A percentile compares a stretch with the other conserved stretches of the same genome.
phyloP scores from a whole-genome alignment of 2,888 invertebrate genomes.

The Homarus gammarus region DNA sequence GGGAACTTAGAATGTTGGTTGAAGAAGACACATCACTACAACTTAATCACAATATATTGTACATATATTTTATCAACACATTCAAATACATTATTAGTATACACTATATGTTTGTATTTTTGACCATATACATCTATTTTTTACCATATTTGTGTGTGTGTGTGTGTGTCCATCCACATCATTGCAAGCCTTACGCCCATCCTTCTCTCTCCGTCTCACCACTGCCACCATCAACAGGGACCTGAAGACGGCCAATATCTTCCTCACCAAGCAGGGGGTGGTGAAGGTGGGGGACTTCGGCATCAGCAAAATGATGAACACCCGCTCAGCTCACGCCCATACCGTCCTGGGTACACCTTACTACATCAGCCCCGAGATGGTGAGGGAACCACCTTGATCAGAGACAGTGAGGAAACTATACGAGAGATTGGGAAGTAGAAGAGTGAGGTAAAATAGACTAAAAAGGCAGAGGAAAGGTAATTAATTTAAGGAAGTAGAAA shows the following conservation, averaged over 20 bases:
- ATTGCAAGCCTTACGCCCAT: neutral
- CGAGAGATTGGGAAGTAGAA: too few relatives aligned
- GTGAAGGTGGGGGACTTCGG: conserved; percentile 88
- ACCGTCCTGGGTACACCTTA: conserved; percentile 87
- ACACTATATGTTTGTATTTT: neutral
- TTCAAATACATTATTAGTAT: too few relatives aligned
- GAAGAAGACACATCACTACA: too few relatives aligned
- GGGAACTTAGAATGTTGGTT: too few relatives aligned
- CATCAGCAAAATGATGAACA: conserved; percentile 87
- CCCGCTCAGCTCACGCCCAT: conserved; percentile 83
- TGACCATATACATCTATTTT: neutral
- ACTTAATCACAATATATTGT: too few relatives aligned
- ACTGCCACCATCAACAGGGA: conserved; percentile 80
- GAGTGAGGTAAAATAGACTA: too few relatives aligned
- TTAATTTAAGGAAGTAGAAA: too few relatives aligned
- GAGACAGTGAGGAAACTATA: too few relatives aligned
- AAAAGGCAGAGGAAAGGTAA: too few relatives aligned
- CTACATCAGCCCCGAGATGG: conserved; percentile 87
- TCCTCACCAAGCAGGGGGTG: conserved; percentile 84
- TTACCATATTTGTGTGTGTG: neutral
- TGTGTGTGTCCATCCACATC: neutral
- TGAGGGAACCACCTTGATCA: neutral
- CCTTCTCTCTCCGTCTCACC: neutral
- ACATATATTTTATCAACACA: too few relatives aligned
- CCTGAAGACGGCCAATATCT: conserved; percentile 87